A percentile compares a stretch with the other conserved stretches of the same genome.
Evolutionary conservation across 2,888 invertebrate genomes (phyloP).

Genomic region (Macaria liturata): DNA sequence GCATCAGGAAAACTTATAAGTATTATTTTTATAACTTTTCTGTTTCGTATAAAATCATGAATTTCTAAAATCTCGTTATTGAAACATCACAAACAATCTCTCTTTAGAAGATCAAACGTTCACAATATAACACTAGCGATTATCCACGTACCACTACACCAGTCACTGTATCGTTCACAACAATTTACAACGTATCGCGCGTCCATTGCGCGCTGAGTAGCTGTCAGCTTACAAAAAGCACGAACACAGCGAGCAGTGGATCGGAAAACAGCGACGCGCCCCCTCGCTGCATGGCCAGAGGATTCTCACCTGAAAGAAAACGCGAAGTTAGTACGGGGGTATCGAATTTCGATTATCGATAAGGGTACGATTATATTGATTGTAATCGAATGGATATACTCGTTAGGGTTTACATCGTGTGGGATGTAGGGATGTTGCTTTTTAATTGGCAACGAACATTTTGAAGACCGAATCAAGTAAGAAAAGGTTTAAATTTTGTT

Average conservation of each 20-base stretch:
- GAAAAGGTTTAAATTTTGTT: background rate
- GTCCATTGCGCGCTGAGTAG: constrained; percentile 63
- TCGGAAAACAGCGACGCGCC: constrained; percentile 51
- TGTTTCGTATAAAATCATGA: too few relatives aligned
- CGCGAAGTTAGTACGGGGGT: constrained; percentile 24
- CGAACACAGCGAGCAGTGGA: constrained; percentile 60
- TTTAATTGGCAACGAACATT: constrained; percentile 7
- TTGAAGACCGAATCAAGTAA: background rate
- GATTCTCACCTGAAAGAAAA: constrained; percentile 73
- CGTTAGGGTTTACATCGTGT: constrained; percentile 17
- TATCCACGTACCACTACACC: constrained; percentile 22
- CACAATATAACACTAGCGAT: constrained; percentile 21
- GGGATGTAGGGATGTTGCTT: constrained; percentile 10
- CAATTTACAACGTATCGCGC: constrained; percentile 43
- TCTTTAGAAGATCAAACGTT: constrained; percentile 11
- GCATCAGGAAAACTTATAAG: too few relatives aligned
- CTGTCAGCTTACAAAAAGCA: constrained; percentile 68
- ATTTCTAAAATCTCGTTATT: background rate
- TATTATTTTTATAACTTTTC: too few relatives aligned
- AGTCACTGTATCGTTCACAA: constrained; percentile 38
- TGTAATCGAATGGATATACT: constrained; percentile 22
- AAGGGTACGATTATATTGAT: constrained; percentile 24
- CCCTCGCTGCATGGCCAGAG: constrained; percentile 80
- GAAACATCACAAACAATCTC: constrained; percentile 13
- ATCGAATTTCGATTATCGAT: constrained; percentile 25